These are phyloP conservation scores for Polydrusus tereticollis DNA, from an alignment of 2,888 invertebrate genomes.

Conservation along the genomic window DNA sequence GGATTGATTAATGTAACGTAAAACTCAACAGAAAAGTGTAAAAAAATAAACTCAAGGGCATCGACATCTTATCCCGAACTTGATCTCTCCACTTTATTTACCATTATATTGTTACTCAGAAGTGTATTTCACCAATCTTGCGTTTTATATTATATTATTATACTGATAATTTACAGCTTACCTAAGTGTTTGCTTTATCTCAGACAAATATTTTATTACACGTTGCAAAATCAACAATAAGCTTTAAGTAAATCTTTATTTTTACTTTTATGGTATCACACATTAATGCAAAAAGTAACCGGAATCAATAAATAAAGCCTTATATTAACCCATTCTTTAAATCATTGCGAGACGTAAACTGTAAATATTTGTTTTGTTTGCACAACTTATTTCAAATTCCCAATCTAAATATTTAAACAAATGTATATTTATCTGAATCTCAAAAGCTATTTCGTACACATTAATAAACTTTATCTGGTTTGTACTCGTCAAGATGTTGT, in stretches of 20 bases:
- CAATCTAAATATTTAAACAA: constrained; percentile 31
- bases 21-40: no score
- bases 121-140: constrained; percentile 40
- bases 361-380: constrained; percentile 37
- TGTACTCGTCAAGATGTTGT: constrained; percentile 22
- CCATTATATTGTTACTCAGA: constrained; percentile 19
- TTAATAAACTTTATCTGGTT: constrained; percentile 18
- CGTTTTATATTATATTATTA: no score
- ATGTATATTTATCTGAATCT: constrained; percentile 20
- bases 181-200: constrained; percentile 35
- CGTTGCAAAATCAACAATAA: constrained; percentile 36
- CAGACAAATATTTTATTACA: constrained; percentile 41
- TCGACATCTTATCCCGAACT: not conserved
- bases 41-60: constrained; percentile 11
- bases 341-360: constrained; percentile 26
- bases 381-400: constrained; percentile 21
- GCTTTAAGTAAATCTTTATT: constrained; percentile 15
- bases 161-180: constrained; percentile 39
- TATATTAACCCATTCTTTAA: constrained; percentile 32
- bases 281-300: constrained; percentile 14
- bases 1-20: no score
- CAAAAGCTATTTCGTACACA: constrained; percentile 13
- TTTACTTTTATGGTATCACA: constrained; percentile 1
- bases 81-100: no score
- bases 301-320: constrained; percentile 28